phyloP scores from a whole-genome alignment of 2,113 vertebrate genomes.

The Stigmatopora argus region DNA sequence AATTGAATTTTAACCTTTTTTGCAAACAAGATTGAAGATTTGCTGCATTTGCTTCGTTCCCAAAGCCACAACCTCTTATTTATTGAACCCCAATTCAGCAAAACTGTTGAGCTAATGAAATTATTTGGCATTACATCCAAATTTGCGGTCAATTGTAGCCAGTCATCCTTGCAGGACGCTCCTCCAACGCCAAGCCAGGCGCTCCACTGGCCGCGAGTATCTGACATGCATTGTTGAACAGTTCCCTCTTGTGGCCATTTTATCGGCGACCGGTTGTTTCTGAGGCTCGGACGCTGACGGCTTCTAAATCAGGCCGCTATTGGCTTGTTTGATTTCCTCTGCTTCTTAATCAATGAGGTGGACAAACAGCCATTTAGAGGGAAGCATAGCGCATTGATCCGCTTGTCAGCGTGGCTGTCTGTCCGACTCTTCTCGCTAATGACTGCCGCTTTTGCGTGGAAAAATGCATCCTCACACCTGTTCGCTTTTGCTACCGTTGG shows the following conservation, averaged over 20 bases:
- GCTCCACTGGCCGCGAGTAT: constrained; percentile 38
- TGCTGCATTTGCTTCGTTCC: constrained; percentile 40
- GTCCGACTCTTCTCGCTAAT: constrained; percentile 61
- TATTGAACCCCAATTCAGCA: constrained; percentile 40
- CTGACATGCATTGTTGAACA: constrained; percentile 62
- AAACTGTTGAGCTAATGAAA: constrained; percentile 59
- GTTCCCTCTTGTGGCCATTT: constrained; percentile 72
- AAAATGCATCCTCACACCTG: neutral
- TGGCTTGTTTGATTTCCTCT: constrained; percentile 64
- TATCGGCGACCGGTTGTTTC: constrained; percentile 8
- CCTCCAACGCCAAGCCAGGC: constrained; percentile 64
- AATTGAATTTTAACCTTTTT: neutral
- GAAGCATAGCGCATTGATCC: constrained; percentile 65
- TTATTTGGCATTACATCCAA: constrained; percentile 68
- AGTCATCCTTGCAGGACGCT: too few species aligned
- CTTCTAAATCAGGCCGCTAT: constrained; percentile 45
- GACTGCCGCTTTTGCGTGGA: constrained; percentile 25
- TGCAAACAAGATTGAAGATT: constrained; percentile 22
- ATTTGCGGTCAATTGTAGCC: constrained; percentile 53
- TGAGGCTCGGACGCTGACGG: constrained; percentile 44
- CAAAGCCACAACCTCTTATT: constrained; percentile 47
- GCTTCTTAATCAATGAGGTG: constrained; percentile 64
- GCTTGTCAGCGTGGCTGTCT: constrained; percentile 57
- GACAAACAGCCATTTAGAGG: constrained; percentile 70
- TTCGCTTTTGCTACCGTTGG: neutral